Evolutionary conservation across 2,888 invertebrate genomes (phyloP).

Genomic region (Trachelus troglodyta): DNA sequence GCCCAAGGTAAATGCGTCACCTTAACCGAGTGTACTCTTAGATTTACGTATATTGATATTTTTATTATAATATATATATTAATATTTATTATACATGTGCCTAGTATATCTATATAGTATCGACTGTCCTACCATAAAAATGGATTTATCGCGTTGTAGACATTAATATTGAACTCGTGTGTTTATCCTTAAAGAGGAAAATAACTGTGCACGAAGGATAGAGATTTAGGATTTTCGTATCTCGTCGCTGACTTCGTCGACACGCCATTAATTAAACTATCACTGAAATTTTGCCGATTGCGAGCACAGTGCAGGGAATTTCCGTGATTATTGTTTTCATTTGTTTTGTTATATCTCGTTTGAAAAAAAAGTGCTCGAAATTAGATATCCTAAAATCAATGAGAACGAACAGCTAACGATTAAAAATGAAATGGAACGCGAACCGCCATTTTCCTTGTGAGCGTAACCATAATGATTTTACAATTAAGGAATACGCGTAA

Average conservation of each 20-base stretch:
- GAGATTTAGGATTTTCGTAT: not conserved
- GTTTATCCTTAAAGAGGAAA: not conserved
- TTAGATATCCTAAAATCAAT: not conserved
- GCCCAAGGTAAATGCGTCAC: constrained; percentile 68
- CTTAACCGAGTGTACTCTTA: constrained; percentile 67
- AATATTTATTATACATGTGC: constrained; percentile 20
- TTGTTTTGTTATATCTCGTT: constrained; percentile 12
- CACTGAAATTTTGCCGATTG: not conserved
- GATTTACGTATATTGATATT: constrained; percentile 49
- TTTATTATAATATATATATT: constrained; percentile 32
- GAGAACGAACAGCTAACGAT: not conserved
- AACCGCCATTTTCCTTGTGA: not conserved
- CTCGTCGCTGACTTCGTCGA: not conserved
- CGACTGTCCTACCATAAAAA: constrained; percentile 15
- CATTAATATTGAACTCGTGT: not conserved
- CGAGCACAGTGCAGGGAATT: not conserved
- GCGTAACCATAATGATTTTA: not conserved
- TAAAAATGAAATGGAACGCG: not conserved
- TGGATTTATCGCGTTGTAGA: not conserved
- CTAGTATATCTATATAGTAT: constrained; percentile 29
- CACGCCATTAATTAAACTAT: not conserved
- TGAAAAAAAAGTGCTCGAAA: not conserved
- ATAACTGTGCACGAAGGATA: constrained; percentile 10
- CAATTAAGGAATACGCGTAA: constrained; percentile 26
- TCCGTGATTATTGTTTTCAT: not conserved